Percentiles rank a stretch among this genome's conserved stretches.
Evolutionary conservation across 1,140 invertebrate species (phyloP).

Genomic region (Asobara japonica): DNA sequence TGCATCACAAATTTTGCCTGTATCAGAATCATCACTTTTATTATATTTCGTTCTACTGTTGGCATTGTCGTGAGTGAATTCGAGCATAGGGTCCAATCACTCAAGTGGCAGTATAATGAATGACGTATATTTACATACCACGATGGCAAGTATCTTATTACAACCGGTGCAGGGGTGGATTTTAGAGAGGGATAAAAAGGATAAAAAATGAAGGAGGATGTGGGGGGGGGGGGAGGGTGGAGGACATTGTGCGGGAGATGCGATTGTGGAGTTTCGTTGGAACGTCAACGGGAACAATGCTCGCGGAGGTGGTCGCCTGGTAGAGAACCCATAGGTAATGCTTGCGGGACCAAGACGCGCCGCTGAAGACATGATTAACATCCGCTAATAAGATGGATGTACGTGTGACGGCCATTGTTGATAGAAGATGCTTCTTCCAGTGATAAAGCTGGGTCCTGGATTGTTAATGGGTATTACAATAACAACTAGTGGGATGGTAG

Average conservation of each 20-base stretch:
- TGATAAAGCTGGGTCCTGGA: no score
- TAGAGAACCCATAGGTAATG: constrained; percentile 50
- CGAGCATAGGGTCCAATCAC: constrained; percentile 63
- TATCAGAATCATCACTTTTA: constrained; percentile 27
- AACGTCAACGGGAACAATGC: constrained; percentile 53
- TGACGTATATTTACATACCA: constrained; percentile 67
- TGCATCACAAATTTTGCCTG: no score
- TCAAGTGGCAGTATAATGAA: constrained; percentile 65
- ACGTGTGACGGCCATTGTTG: constrained; percentile 62
- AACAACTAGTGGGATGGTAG: no score
- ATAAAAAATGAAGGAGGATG: neutral
- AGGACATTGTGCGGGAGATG: neutral
- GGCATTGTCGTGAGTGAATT: constrained; percentile 61
- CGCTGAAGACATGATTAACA: constrained; percentile 67
- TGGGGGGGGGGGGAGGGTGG: no score
- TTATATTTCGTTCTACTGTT: constrained; percentile 35
- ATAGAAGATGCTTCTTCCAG: no score
- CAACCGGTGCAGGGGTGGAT: constrained; percentile 43
- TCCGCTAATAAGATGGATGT: constrained; percentile 67
- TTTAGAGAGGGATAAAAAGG: constrained; percentile 46
- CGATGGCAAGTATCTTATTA: constrained; percentile 68
- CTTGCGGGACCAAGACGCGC: constrained; percentile 55
- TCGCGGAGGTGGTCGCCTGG: constrained; percentile 61
- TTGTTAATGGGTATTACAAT: no score
- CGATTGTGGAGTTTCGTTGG: constrained; percentile 3